Base-by-base conservation (phyloP, 2,888 invertebrate genomes). In the Aspidiotus rigidus region DNA sequence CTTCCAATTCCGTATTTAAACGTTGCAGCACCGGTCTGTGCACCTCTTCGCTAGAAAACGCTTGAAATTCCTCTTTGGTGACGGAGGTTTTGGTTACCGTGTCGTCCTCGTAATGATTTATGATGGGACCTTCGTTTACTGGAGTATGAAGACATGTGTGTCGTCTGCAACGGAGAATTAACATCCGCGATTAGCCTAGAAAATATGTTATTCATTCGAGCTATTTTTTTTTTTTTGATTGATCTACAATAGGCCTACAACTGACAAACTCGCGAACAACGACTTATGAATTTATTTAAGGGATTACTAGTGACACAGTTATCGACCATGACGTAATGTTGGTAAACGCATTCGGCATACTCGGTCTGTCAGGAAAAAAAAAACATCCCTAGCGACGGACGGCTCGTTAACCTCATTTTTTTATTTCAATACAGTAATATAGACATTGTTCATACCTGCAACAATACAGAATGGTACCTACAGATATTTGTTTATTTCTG, bases 101-200 rank as follows among this genome's bases (percentile, higher is more conserved):
- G 76, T 73, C 40, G 11, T 73, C 72, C 13, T 72, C 71, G 73
- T 73, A 72, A 28, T 59, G 59, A 62, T 73, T 74, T 62, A 75
- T 72, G 10, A 74, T 75, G 39, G 75, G 73, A 10, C 73, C 73
- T 44, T 79, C 78, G 69, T 77, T 75, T 10, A 76, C 75, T 2
- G 76, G 74, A 76, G 83, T 84, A 80, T 90, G 90, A 74, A 88
- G 85, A 79, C 92, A 92, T 76, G 88, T 86, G 80, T 92, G 92
- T 74, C 89, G 89, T 78, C 92, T 92, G 79, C 1, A 82, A 83
- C 71, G 16, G 63, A 73, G 74, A 74, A 73, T 55, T 59, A 59
- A 62, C 71, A 60, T 17, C 56, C 13, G 10, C 17, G n/a, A 40
- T 28, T 39, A 60, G 39, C 13, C 13, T 57, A 15, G 28, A 28